A percentile compares a stretch with the other conserved stretches of the same genome.
phyloP scores from a whole-genome alignment of 2,797 vertebrate species.

The Syngnathus acus region DNA sequence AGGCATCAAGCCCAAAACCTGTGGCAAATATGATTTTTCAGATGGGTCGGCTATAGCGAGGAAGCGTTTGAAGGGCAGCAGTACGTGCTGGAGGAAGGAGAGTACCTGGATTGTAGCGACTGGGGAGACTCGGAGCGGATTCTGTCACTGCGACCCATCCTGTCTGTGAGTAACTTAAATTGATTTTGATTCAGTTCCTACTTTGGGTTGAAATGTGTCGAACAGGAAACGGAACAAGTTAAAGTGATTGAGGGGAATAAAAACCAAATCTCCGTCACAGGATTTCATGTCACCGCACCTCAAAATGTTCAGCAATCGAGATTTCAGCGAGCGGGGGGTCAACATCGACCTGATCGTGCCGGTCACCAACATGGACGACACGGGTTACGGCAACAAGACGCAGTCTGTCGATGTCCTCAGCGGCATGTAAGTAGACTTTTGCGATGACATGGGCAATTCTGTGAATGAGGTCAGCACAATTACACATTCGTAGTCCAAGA shows the following conservation, averaged over 20 bases:
- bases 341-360: slow-evolving; percentile 80
- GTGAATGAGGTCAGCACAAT: too few species aligned
- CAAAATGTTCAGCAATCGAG: slow-evolving; percentile 83
- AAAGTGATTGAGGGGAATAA: too few species aligned
- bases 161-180: slow-evolving; percentile 73
- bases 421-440: slow-evolving; percentile 80
- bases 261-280: slow-evolving; percentile 48
- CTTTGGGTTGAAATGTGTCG: too few species aligned
- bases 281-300: slow-evolving; percentile 81
- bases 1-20: neutral
- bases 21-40: slow-evolving; percentile 36
- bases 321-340: slow-evolving; percentile 75
- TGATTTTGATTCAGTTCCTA: neutral
- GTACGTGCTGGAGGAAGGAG: slow-evolving; percentile 89
- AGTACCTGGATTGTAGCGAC: slow-evolving; percentile 77
- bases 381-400: slow-evolving; percentile 78
- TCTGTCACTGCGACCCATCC: slow-evolving; percentile 77
- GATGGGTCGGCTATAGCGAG: slow-evolving; percentile 88
- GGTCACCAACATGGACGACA: slow-evolving; percentile 78
- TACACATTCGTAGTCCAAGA: too few species aligned
- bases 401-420: slow-evolving; percentile 82
- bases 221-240: too few species aligned
- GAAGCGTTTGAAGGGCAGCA: slow-evolving; percentile 84
- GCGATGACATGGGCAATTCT: too few species aligned
- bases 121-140: slow-evolving; percentile 79